A percentile compares a stretch with the other conserved stretches of the same genome.
phyloP scores from a whole-genome alignment of 2,888 invertebrate species.

The Melangyna quadrimaculata region DNA sequence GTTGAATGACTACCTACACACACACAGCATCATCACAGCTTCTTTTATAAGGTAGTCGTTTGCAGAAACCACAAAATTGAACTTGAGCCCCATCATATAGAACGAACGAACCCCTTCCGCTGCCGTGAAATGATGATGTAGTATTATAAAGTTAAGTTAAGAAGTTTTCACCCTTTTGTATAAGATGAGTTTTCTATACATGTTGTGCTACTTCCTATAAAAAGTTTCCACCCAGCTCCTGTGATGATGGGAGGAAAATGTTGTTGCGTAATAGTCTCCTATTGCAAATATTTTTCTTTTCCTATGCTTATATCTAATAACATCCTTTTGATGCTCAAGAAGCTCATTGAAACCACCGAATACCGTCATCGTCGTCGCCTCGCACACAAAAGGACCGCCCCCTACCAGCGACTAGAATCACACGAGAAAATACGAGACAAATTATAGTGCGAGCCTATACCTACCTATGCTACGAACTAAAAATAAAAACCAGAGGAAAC shows the following conservation, averaged over 20 bases:
- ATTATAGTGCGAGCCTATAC: constrained; percentile 18
- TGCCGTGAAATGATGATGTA: constrained; percentile 5
- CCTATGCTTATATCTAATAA: background rate
- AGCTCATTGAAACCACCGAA: constrained; percentile 11
- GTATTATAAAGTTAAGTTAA: constrained; percentile 21
- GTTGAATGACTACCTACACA: background rate
- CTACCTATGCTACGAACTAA: background rate
- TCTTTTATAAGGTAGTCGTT: background rate
- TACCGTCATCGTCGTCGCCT: too few species aligned
- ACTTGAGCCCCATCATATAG: background rate
- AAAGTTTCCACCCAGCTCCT: background rate
- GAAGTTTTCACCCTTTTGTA: constrained; percentile 11
- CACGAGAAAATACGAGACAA: background rate
- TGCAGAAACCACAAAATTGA: constrained; percentile 33
- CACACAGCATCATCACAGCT: background rate
- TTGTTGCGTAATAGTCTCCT: constrained; percentile 17
- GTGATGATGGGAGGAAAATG: background rate
- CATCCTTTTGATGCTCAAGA: constrained; percentile 13
- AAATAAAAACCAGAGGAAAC: constrained; percentile 27
- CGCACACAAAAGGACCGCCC: background rate
- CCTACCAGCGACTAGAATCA: background rate
- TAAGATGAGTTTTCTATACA: background rate
- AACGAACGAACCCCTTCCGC: background rate
- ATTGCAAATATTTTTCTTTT: constrained; percentile 11
- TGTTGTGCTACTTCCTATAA: background rate